Evolutionary conservation across 2,888 invertebrate species (phyloP).

Genomic region (Parochlus steinenii): DNA sequence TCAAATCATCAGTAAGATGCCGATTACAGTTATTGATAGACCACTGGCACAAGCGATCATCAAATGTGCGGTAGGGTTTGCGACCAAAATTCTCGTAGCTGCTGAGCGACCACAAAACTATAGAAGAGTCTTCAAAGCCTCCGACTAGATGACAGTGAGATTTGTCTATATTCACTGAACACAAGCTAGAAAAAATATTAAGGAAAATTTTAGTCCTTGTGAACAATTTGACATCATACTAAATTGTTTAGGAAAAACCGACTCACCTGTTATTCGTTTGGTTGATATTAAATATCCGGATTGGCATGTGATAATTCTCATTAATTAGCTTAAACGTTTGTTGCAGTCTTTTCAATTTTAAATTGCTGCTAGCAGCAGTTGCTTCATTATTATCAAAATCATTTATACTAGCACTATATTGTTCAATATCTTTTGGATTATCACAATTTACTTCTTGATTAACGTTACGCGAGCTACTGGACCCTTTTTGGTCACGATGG

Average conservation of each 20-base stretch:
- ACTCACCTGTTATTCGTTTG: constrained; percentile 16
- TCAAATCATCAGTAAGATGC: constrained; percentile 11
- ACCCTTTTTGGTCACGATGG: no score
- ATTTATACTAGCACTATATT: background rate
- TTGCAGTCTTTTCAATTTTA: constrained; percentile 12
- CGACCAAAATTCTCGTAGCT: constrained; percentile 23
- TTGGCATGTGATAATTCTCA: constrained; percentile 14
- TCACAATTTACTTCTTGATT: constrained; percentile 12
- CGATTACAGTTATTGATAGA: constrained; percentile 20
- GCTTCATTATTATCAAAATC: background rate
- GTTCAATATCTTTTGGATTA: constrained; percentile 12
- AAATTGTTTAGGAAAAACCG: background rate
- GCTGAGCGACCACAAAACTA: constrained; percentile 28
- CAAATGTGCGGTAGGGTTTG: constrained; percentile 21
- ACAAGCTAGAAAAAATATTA: constrained; percentile 13
- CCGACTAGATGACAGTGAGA: constrained; percentile 27
- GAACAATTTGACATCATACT: background rate
- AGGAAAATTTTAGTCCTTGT: background rate
- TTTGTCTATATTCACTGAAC: constrained; percentile 21
- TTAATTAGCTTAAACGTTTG: constrained; percentile 10
- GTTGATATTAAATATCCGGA: constrained; percentile 15
- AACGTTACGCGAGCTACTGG: no score
- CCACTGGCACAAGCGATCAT: constrained; percentile 23
- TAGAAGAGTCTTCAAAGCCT: constrained; percentile 26
- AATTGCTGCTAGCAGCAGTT: constrained; percentile 4